Evolutionary conservation across 2,797 vertebrate genomes (phyloP), one percentile per base, ranked within the genome.

Genomic region (Brotogeris chrysoptera): DNA sequence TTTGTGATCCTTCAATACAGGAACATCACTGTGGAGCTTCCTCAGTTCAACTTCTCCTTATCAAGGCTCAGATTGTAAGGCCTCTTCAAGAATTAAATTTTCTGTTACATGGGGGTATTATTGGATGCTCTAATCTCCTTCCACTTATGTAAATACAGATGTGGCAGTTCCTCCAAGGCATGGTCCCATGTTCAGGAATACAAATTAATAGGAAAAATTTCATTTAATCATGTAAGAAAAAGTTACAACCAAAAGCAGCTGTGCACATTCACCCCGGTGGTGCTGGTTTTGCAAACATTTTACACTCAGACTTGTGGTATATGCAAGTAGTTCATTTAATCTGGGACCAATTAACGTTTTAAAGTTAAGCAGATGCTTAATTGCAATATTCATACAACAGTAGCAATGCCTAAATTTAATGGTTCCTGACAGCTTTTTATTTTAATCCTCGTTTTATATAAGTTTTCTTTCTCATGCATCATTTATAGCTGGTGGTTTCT

Each of bases 341-440:
- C 50, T 85, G 52, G 28, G 47, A 74, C 34, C 39, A 53, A 50
- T 93, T 78, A 85, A 80, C 49, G 38, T 47, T 70, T 71, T 36
- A 77, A 94, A 93, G 46, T 82, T 85, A 77, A 95, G 52, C 78
- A 96, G 80, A 86, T 94, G 86, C 64, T 89, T 95, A 94, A 89
- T 70, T 86, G 80, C 44, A 92, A 28, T 6, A 4, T 70, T 95
- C 52, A 84, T 36, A 89, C 49, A 93, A 30, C 12, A 23, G 64
- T 89, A 85, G 80, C 68, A 85, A 80, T 78, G 74, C 21, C 49
- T 89, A 41, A 78, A 92, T 72, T 87, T 87, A 95, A 89, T 93
- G 78, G 53, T 36, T 57, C 52, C 52, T 93, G 50, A 47, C 32
- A 71, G 39, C 10, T 46, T 81, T 74, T 78, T 71, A 57, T 80